Base-by-base conservation (phyloP, 2,888 invertebrate species). In the Pharmacophagus antenor region DNA sequence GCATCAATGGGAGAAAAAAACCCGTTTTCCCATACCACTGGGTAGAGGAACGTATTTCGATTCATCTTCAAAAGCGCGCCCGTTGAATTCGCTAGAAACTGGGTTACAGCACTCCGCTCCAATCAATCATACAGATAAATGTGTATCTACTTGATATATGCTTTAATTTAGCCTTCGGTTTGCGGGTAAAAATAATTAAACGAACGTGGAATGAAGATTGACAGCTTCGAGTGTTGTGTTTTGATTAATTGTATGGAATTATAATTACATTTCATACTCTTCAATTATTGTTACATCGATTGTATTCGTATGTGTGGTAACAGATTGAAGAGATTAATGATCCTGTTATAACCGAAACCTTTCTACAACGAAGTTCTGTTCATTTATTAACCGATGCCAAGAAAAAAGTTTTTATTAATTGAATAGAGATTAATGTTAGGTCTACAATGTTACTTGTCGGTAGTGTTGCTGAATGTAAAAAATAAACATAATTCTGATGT, bases 41-140 rank as follows among this genome's bases (percentile, higher is more conserved):
- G 15, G 10, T 12, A 31, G 31, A 31, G 10, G 31, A 31, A 10
- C 1, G 31, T 10, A 12, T 31, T 10, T 31, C n/a, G n/a, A n/a
- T 31, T 31, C 0, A 27, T 12, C 1, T 17, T 42, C 17, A 7
- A 17, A 15, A 18, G 5, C n/a, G 8, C 22, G 42, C 23, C 23
- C 23, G 41, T 23, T 23, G 41, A 51, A 21, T 23, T 31, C 12
- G 12, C 22, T 2, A 12, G 42, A 42, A 53, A 53, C 42, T 42
- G 22, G 53, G 53, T 53, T 42, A 53, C 42, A 4, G 23, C 41
- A 23, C 42, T 18, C 53, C 41, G 23, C 23, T 42, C n/a, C 53
- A 53, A 53, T 53, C 53, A 53, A 53, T 53, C 53, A 53, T 23
- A 22, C 21, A 22, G 5, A 1, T 21, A 2, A 12, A 23, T 51